phyloP scores from a whole-genome alignment of 1,140 invertebrate genomes.

The Chrysoperla carnea region DNA sequence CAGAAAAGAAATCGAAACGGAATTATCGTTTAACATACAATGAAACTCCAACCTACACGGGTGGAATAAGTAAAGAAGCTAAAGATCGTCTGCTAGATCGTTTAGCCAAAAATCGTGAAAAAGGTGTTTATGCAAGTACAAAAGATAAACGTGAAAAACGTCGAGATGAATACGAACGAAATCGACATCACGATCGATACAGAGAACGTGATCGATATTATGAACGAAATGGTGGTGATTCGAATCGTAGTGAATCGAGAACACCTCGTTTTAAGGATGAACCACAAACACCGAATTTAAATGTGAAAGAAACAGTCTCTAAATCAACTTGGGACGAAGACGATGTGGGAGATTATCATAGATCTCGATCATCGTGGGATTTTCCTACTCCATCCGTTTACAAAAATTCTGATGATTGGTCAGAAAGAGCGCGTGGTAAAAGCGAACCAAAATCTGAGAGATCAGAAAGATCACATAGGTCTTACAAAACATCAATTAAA shows the following conservation, averaged over 20 bases:
- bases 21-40: slow-evolving; percentile 59
- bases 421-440: slow-evolving; percentile 22
- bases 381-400: slow-evolving; percentile 64
- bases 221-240: slow-evolving; percentile 10
- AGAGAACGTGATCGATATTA: slow-evolving; percentile 14
- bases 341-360: slow-evolving; percentile 40
- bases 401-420: slow-evolving; percentile 22
- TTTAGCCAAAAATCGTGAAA: slow-evolving; percentile 22
- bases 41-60: slow-evolving; percentile 87
- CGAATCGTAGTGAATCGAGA: slow-evolving; percentile 18
- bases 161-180: slow-evolving; percentile 18
- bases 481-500: background rate
- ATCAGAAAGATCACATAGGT: background rate
- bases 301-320: slow-evolving; percentile 47
- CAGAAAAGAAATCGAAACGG: slow-evolving; percentile 24
- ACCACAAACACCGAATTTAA: slow-evolving; percentile 60
- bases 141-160: slow-evolving; percentile 27
- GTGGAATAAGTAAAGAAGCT: slow-evolving; percentile 70
- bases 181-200: slow-evolving; percentile 12
- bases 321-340: slow-evolving; percentile 84
- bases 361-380: slow-evolving; percentile 69
- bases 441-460: background rate
- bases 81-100: slow-evolving; percentile 49
- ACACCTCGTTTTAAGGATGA: slow-evolving; percentile 60
- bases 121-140: slow-evolving; percentile 33